These are phyloP conservation scores for Olivierus martensii DNA, from an alignment of 1,140 invertebrate genomes.

Conservation along the genomic window DNA sequence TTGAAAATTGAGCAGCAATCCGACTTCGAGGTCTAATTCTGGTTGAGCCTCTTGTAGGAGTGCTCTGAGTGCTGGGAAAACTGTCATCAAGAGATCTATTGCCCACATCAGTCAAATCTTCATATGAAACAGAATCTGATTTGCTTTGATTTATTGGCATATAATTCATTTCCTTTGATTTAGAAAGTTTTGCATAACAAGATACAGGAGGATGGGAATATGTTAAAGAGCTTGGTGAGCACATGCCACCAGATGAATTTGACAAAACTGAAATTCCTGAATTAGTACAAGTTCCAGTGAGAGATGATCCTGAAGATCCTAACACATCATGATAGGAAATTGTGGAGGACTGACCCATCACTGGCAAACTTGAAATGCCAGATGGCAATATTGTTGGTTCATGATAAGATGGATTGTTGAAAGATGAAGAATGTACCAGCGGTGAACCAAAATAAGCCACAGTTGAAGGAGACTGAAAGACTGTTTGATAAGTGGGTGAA, in stretches of 20 bases:
- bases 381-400: no score
- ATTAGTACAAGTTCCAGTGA: background rate
- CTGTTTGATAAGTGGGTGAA: no score
- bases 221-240: background rate
- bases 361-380: no score
- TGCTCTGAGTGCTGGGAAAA: conserved; percentile 9
- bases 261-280: background rate
- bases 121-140: background rate
- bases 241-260: background rate
- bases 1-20: conserved; percentile 12
- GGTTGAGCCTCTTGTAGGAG: background rate
- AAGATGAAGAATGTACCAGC: no score
- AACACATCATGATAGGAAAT: no score
- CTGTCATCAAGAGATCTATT: background rate
- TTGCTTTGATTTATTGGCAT: background rate
- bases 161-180: background rate
- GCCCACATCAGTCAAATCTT: background rate
- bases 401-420: no score
- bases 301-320: background rate
- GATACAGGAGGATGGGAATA: background rate
- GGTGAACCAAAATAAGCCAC: no score
- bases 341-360: no score
- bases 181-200: background rate
- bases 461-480: no score
- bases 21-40: background rate